phyloP scores from a whole-genome alignment of 2,113 vertebrate genomes.

The Chaetodon auriga region DNA sequence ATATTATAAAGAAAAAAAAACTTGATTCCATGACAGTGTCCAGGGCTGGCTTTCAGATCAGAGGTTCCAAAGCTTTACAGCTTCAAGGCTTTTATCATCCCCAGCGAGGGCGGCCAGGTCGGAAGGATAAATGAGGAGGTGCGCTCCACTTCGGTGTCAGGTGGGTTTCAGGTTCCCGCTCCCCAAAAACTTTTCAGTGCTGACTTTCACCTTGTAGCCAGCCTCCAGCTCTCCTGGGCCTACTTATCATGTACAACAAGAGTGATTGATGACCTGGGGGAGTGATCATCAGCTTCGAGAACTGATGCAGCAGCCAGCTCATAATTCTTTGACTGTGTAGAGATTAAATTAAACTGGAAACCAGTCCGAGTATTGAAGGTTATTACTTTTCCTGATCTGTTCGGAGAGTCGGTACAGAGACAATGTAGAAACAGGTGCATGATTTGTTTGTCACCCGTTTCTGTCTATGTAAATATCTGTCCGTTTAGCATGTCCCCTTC shows the following conservation, averaged over 20 bases:
- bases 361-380: constrained; percentile 1
- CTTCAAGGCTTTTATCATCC: constrained; percentile 54
- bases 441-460: constrained; percentile 55
- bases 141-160: constrained; percentile 38
- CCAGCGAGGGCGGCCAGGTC: constrained; percentile 20
- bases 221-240: constrained; percentile 47
- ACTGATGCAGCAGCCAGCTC: constrained; percentile 41
- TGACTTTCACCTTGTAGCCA: constrained; percentile 58
- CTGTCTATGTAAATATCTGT: constrained; percentile 71
- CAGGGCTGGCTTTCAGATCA: constrained; percentile 57
- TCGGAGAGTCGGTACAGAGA: neutral
- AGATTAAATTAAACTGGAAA: constrained; percentile 52
- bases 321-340: constrained; percentile 29
- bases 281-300: constrained; percentile 43
- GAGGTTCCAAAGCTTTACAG: constrained; percentile 33
- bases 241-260: constrained; percentile 65
- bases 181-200: constrained; percentile 57
- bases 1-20: constrained; percentile 19
- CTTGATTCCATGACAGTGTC: constrained; percentile 38
- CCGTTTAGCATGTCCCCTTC: neutral
- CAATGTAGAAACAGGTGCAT: constrained; percentile 69
- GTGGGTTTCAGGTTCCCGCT: constrained; percentile 60
- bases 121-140: constrained; percentile 41
- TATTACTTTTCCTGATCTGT: constrained; percentile 34
- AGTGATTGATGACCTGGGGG: constrained; percentile 54